These are phyloP conservation scores for Mesopsocus fuscifrons DNA, from an alignment of 2,888 invertebrate species.

Conservation along the genomic window DNA sequence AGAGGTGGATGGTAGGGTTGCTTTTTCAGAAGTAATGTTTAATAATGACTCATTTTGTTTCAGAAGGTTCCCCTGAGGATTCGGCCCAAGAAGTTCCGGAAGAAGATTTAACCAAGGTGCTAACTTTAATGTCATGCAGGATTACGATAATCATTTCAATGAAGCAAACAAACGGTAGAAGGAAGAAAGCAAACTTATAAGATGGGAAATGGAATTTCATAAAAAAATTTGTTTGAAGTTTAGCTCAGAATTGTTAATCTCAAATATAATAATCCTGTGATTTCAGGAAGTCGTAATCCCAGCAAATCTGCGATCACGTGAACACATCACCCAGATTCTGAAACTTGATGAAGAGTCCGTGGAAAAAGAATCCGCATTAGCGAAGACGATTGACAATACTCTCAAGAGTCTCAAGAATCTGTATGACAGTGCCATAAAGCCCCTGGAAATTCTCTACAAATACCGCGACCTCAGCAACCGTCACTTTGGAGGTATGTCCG, in stretches of 20 bases:
- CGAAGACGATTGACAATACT: slow-evolving; percentile 55
- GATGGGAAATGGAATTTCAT: slow-evolving; percentile 11
- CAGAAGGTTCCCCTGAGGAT: too few species aligned
- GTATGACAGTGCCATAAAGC: slow-evolving; percentile 74
- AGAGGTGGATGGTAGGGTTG: too few species aligned
- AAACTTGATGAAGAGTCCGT: slow-evolving; percentile 53
- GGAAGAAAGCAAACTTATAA: too few species aligned
- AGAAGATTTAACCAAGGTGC: slow-evolving; percentile 43
- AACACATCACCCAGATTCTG: slow-evolving; percentile 60
- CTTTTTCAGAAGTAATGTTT: too few species aligned
- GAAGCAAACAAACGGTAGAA: neutral
- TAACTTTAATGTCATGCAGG: too few species aligned
- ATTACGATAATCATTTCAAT: slow-evolving; percentile 19
- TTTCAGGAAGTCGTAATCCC: slow-evolving; percentile 54
- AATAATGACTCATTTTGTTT: too few species aligned
- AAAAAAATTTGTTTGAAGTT: slow-evolving; percentile 1
- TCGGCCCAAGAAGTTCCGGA: too few species aligned
- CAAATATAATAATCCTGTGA: neutral
- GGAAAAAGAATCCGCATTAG: slow-evolving; percentile 46
- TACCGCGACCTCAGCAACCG: slow-evolving; percentile 82
- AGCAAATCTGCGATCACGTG: slow-evolving; percentile 54
- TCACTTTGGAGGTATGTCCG: slow-evolving; percentile 48
- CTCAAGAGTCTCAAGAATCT: slow-evolving; percentile 68
- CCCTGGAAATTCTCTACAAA: slow-evolving; percentile 76
- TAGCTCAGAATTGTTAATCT: neutral